Percentiles rank a stretch among this genome's conserved stretches.
These are phyloP conservation scores for Paralvinella palmiformis DNA, from an alignment of 1,140 invertebrate species.

Conservation along the genomic window DNA sequence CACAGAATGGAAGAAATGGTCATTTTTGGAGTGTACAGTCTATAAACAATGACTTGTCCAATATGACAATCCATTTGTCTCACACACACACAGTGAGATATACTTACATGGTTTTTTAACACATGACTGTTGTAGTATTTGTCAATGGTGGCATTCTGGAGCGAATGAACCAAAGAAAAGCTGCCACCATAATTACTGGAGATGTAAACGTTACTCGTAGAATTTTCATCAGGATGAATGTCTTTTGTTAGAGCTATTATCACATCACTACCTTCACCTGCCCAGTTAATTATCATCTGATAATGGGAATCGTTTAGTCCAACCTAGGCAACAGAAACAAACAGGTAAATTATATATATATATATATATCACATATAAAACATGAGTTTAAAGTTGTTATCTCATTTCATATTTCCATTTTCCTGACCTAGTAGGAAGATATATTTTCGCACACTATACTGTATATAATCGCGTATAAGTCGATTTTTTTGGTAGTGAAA, in stretches of 20 bases:
- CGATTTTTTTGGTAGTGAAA: no score
- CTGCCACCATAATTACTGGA: conserved; percentile 79
- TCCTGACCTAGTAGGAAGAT: no score
- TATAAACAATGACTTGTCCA: no score
- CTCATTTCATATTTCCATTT: no score
- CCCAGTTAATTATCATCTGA: conserved; percentile 84
- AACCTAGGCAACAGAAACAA: conserved; percentile 42
- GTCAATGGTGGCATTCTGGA: conserved; percentile 58
- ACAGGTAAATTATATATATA: not conserved
- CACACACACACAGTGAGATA: no score
- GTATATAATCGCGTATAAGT: no score
- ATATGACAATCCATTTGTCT: no score
- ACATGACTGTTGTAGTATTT: conserved; percentile 79
- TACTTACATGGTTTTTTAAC: conserved; percentile 67
- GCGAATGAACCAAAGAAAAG: conserved; percentile 66
- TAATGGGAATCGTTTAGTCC: conserved; percentile 74
- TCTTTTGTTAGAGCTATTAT: conserved; percentile 73
- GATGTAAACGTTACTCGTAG: conserved; percentile 66
- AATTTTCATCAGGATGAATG: conserved; percentile 51
- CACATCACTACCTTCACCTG: conserved; percentile 74
- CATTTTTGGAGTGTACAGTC: no score
- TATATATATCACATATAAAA: no score
- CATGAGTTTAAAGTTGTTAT: no score
- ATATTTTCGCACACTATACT: no score
- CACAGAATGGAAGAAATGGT: no score